Percentiles rank a stretch among this genome's conserved stretches.
Conservation (phyloP, 2,113 vertebrate species). For the Boleophthalmus pectinirostris region DNA sequence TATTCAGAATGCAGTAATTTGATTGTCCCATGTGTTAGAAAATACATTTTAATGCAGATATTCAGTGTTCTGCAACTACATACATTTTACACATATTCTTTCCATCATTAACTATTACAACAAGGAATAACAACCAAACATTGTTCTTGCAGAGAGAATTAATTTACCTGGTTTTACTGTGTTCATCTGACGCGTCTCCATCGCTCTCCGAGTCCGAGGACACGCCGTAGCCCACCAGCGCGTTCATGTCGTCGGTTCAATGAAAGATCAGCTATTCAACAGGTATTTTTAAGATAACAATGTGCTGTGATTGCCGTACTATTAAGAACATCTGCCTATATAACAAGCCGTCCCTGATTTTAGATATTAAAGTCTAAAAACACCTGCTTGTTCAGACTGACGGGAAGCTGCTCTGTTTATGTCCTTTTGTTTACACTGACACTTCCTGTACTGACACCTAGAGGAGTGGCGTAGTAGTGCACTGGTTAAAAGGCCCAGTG, state of each 20-base stretch:
- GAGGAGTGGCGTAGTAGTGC: slow-evolving; percentile 36
- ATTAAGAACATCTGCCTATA: not conserved
- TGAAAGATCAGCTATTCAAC: slow-evolving; percentile 14
- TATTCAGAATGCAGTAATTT: too few relatives aligned
- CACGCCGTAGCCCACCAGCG: slow-evolving; percentile 75
- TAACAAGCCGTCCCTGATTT: not conserved
- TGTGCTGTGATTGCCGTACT: not conserved
- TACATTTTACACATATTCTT: too few relatives aligned
- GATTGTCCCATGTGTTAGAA: too few relatives aligned
- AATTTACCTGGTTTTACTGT: slow-evolving; percentile 7
- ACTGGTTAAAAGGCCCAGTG: not conserved
- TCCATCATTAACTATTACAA: too few relatives aligned
- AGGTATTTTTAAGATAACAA: not conserved
- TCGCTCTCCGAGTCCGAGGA: slow-evolving; percentile 78
- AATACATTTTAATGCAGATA: too few relatives aligned
- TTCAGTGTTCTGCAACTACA: too few relatives aligned
- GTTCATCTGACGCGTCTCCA: slow-evolving; percentile 47
- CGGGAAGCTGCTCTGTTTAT: not conserved
- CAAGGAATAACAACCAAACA: not conserved
- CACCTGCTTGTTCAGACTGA: not conserved
- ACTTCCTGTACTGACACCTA: slow-evolving; percentile 22
- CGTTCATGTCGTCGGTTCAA: slow-evolving; percentile 50
- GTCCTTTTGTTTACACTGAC: slow-evolving; percentile 2
- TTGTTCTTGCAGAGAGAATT: not conserved
- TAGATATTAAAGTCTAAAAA: not conserved